Conservation (phyloP, 2,113 vertebrate species). For the Alligator mississippiensis region DNA sequence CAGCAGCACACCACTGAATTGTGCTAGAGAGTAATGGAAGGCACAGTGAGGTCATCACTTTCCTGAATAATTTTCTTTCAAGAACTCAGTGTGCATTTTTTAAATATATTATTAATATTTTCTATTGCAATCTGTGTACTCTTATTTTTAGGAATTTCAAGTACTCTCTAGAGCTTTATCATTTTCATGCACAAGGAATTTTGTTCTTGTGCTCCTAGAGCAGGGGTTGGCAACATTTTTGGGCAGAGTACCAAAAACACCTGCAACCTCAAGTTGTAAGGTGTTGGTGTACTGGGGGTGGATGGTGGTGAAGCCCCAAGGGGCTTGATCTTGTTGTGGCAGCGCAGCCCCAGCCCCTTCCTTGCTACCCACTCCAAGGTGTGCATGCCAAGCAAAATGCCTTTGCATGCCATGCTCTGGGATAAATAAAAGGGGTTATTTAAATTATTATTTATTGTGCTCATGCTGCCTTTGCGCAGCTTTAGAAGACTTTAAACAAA, state of each 20-base stretch:
- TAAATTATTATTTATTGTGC: too few relatives aligned
- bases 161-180: not conserved
- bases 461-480: not conserved
- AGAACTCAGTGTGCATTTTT: not conserved
- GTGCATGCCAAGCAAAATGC: too few relatives aligned
- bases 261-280: too few relatives aligned
- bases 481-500: not conserved
- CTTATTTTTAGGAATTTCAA: not conserved
- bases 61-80: not conserved
- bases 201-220: not conserved
- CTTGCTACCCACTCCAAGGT: too few relatives aligned
- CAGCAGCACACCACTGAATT: not conserved
- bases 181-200: not conserved
- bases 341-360: too few relatives aligned
- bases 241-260: too few relatives aligned
- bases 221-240: too few relatives aligned
- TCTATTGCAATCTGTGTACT: accelerated
- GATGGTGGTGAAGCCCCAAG: too few relatives aligned
- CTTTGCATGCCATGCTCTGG: too few relatives aligned
- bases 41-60: not conserved
- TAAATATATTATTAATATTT: not conserved
- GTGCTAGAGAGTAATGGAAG: not conserved
- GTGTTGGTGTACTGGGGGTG: too few relatives aligned
- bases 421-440: too few relatives aligned
- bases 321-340: too few relatives aligned